phyloP scores from a whole-genome alignment of 2,888 invertebrate genomes.

The Tetranychus truncatus region DNA sequence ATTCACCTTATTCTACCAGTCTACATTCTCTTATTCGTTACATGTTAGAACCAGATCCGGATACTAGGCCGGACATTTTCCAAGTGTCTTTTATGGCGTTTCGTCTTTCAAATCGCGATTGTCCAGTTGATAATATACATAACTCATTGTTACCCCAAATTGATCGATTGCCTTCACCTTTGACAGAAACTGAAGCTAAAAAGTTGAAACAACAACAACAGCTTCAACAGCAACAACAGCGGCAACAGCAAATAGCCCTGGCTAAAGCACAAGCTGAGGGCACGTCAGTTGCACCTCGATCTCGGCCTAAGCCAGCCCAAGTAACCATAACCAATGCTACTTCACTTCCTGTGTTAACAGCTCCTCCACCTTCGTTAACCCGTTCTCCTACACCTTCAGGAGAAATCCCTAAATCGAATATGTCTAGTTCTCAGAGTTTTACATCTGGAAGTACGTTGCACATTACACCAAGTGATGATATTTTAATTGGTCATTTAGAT shows the following conservation, averaged over 20 bases:
- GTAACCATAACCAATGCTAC: constrained; percentile 26
- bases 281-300: constrained; percentile 62
- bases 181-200: constrained; percentile 13
- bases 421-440: constrained; percentile 12
- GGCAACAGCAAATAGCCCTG: neutral
- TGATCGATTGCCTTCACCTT: constrained; percentile 21
- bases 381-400: constrained; percentile 19
- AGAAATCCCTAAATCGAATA: constrained; percentile 5
- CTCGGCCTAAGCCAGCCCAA: constrained; percentile 49
- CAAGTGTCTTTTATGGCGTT: constrained; percentile 27
- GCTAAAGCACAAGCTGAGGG: constrained; percentile 34
- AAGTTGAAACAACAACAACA: constrained; percentile 9
- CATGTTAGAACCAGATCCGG: constrained; percentile 65
- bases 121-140: constrained; percentile 60
- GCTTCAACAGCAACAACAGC: constrained; percentile 13
- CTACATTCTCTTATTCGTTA: constrained; percentile 55
- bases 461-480: constrained; percentile 7
- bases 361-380: constrained; percentile 1
- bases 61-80: constrained; percentile 53
- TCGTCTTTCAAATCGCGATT: constrained; percentile 45
- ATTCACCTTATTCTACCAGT: constrained; percentile 47
- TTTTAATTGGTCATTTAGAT: constrained; percentile 11
- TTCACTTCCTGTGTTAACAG: constrained; percentile 24
- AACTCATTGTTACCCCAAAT: constrained; percentile 26
- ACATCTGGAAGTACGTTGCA: constrained; percentile 6